Conservation (phyloP, 2,888 invertebrate species). For the Ceramica pisi region DNA sequence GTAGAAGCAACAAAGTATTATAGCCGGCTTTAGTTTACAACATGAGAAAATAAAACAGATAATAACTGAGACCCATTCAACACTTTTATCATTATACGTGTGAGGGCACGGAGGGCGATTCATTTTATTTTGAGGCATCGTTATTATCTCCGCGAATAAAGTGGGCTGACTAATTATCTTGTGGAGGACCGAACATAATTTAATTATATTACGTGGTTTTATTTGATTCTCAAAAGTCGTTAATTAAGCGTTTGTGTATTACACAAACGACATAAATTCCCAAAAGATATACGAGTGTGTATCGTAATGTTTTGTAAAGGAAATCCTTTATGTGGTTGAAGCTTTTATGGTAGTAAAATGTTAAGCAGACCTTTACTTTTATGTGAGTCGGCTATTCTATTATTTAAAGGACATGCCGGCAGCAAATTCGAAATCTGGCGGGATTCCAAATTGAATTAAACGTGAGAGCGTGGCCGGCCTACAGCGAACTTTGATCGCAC, state of each 20-base stretch:
- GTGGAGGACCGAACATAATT: constrained; percentile 39
- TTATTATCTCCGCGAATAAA: constrained; percentile 47
- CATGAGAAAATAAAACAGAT: constrained; percentile 57
- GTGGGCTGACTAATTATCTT: constrained; percentile 44
- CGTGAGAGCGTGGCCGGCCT: constrained; percentile 79
- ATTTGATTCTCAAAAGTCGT: constrained; percentile 52
- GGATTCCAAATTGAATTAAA: constrained; percentile 89
- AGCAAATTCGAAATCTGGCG: constrained; percentile 88
- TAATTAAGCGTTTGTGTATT: constrained; percentile 53
- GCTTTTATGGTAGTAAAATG: constrained; percentile 73
- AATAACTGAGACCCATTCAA: constrained; percentile 47
- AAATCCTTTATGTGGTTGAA: constrained; percentile 63
- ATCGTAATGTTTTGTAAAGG: constrained; percentile 49
- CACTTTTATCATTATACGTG: constrained; percentile 44
- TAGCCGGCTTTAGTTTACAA: constrained; percentile 57
- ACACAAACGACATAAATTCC: constrained; percentile 46
- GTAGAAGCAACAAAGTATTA: constrained; percentile 62
- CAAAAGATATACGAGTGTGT: constrained; percentile 40
- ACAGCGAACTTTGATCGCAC: constrained; percentile 81
- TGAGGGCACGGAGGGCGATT: constrained; percentile 11
- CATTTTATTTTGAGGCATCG: constrained; percentile 43
- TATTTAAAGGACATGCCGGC: constrained; percentile 86
- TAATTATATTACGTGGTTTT: constrained; percentile 52
- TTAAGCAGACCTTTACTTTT: constrained; percentile 77
- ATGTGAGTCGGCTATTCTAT: constrained; percentile 82